These are phyloP conservation scores for Thamnaconus septentrionalis DNA, from an alignment of 2,113 vertebrate genomes.

Conservation along the genomic window DNA sequence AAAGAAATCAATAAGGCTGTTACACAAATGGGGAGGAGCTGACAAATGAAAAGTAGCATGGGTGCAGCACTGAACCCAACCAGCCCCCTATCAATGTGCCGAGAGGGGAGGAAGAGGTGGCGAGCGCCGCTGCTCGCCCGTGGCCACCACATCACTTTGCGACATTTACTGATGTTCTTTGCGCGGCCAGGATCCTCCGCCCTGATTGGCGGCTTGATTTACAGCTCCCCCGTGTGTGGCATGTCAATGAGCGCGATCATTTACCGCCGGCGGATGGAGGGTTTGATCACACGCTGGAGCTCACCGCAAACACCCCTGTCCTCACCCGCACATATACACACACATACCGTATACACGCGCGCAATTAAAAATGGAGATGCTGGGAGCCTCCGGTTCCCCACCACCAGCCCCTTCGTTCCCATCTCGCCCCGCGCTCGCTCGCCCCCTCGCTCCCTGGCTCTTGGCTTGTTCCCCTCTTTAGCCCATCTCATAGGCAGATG, in stretches of 20 bases:
- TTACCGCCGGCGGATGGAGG: conserved; percentile 39
- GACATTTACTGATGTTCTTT: conserved; percentile 4
- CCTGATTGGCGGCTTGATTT: conserved; percentile 37
- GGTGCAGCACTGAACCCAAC: conserved; percentile 13
- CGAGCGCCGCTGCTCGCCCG: too few species aligned
- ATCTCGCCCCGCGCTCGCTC: conserved; percentile 10
- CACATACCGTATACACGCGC: conserved; percentile 5
- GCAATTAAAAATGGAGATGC: conserved; percentile 53
- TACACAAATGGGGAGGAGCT: conserved; percentile 41
- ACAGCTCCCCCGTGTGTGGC: conserved; percentile 21
- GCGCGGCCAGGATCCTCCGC: conserved; percentile 17
- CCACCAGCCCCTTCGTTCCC: conserved; percentile 43
- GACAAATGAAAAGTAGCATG: conserved; percentile 25
- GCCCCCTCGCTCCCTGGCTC: conserved; percentile 5
- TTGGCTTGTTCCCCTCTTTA: conserved; percentile 32
- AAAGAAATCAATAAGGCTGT: conserved; percentile 52
- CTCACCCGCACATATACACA: conserved; percentile 10
- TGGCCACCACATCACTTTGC: too few species aligned
- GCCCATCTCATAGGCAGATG: conserved; percentile 28
- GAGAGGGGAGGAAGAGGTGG: too few species aligned
- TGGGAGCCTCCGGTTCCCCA: conserved; percentile 58
- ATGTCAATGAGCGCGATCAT: conserved; percentile 34
- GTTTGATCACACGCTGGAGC: conserved; percentile 50
- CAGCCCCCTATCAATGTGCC: too few species aligned
- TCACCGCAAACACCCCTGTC: conserved; percentile 40